phyloP scores from a whole-genome alignment of 2,888 invertebrate species.

The Macaria liturata region DNA sequence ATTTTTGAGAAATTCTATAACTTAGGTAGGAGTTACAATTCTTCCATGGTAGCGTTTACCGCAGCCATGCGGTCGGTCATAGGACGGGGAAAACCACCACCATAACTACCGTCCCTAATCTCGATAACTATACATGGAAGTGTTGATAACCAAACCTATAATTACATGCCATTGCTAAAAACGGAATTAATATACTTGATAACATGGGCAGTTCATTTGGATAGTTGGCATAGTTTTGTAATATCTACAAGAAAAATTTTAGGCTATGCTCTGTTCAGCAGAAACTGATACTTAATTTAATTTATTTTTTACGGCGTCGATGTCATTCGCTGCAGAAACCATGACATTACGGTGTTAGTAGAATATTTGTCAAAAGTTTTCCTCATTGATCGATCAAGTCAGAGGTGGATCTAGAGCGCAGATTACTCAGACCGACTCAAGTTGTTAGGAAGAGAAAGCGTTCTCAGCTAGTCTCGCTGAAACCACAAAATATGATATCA shows the following conservation, averaged over 20 bases:
- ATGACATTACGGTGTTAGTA: conserved; percentile 5
- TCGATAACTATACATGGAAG: too few relatives aligned
- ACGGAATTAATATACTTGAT: too few relatives aligned
- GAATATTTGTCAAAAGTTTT: conserved; percentile 29
- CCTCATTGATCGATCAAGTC: conserved; percentile 32
- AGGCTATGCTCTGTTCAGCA: neutral
- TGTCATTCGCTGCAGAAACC: conserved; percentile 7
- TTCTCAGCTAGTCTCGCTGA: too few relatives aligned
- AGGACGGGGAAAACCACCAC: conserved; percentile 14
- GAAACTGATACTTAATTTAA: neutral
- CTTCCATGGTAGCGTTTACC: neutral
- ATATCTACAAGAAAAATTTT: conserved; percentile 2
- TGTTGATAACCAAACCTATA: too few relatives aligned
- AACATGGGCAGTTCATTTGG: too few relatives aligned
- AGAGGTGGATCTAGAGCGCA: conserved; percentile 14
- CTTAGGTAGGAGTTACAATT: too few relatives aligned
- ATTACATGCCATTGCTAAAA: too few relatives aligned
- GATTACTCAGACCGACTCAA: conserved; percentile 2
- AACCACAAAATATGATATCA: too few relatives aligned
- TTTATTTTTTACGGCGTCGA: conserved; percentile 1
- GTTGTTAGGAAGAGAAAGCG: conserved; percentile 10
- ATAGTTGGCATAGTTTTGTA: too few relatives aligned
- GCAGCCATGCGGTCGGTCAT: conserved; percentile 7
- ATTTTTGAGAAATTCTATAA: too few relatives aligned
- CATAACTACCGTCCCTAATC: too few relatives aligned